Evolutionary conservation across 2,797 vertebrate species (phyloP).

Genomic region (Selene dorsalis): DNA sequence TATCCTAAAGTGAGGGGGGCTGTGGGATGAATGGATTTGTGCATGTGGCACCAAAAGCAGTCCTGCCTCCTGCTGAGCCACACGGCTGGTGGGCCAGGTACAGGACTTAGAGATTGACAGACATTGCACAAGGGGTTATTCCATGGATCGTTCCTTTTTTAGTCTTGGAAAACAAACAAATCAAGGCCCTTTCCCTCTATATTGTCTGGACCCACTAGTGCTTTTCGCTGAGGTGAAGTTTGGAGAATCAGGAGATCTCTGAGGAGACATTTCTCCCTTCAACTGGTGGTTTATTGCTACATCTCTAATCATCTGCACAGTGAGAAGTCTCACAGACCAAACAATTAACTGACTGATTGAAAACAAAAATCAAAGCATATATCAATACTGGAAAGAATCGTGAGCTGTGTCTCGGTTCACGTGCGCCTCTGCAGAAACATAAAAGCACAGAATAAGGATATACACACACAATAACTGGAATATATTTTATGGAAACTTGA

Average conservation of each 20-base stretch:
- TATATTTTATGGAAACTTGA: too few relatives aligned
- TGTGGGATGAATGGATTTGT: conserved; percentile 27
- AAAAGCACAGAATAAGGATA: background rate
- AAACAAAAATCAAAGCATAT: background rate
- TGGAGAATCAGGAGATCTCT: background rate
- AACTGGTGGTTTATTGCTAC: background rate
- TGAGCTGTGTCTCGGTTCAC: background rate
- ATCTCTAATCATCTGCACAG: conserved; percentile 8
- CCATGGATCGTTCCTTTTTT: conserved; percentile 1
- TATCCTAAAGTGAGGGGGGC: background rate
- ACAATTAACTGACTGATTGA: background rate
- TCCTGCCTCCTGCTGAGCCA: conserved; percentile 24
- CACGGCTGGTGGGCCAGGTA: conserved; percentile 4
- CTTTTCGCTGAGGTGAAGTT: background rate
- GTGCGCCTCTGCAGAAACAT: background rate
- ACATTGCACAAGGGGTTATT: background rate
- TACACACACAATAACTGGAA: too few relatives aligned
- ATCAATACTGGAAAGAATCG: background rate
- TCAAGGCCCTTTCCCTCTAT: background rate
- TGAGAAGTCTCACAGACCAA: too few relatives aligned
- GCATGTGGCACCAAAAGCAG: conserved; percentile 28
- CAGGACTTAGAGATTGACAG: background rate
- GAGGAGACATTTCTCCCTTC: conserved; percentile 10
- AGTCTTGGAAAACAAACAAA: conserved; percentile 6
- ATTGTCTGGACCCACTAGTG: background rate